Percentiles rank a stretch among this genome's conserved stretches.
phyloP scores from a whole-genome alignment of 1,140 invertebrate genomes.

The Papilio glaucus region DNA sequence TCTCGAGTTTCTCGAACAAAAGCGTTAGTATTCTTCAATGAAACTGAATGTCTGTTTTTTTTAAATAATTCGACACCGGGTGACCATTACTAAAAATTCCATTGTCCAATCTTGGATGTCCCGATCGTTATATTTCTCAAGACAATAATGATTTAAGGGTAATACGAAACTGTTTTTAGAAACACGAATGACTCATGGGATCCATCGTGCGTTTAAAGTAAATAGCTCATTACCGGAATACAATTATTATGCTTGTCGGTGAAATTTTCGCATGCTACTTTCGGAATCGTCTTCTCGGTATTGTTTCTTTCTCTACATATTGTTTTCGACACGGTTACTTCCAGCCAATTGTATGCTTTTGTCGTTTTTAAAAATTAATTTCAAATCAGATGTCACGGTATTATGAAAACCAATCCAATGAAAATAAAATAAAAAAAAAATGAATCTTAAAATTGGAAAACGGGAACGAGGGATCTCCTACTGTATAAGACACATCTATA shows the following conservation, averaged over 20 bases:
- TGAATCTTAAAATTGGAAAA: slow-evolving; percentile 64
- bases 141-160: slow-evolving; percentile 72
- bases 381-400: slow-evolving; percentile 22
- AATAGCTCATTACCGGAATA: slow-evolving; percentile 50
- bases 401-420: slow-evolving; percentile 29
- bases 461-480: slow-evolving; percentile 72
- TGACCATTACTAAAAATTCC: slow-evolving; percentile 75
- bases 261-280: slow-evolving; percentile 42
- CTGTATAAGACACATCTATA: slow-evolving; percentile 77
- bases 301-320: slow-evolving; percentile 53
- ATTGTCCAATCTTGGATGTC: slow-evolving; percentile 73
- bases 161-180: slow-evolving; percentile 78
- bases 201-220: slow-evolving; percentile 56
- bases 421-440: slow-evolving; percentile 57
- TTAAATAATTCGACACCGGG: slow-evolving; percentile 70
- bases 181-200: slow-evolving; percentile 75
- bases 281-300: slow-evolving; percentile 46
- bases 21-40: slow-evolving; percentile 76
- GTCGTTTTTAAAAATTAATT: slow-evolving; percentile 30
- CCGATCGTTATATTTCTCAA: slow-evolving; percentile 71
- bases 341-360: slow-evolving; percentile 62
- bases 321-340: slow-evolving; percentile 45
- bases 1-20: slow-evolving; percentile 71
- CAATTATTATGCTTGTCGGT: slow-evolving; percentile 39
- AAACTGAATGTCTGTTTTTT: slow-evolving; percentile 65